Evolutionary conservation across 2,797 vertebrate species (phyloP), one percentile per base, ranked within the genome.

Genomic region (Phoxinus dragarum): DNA sequence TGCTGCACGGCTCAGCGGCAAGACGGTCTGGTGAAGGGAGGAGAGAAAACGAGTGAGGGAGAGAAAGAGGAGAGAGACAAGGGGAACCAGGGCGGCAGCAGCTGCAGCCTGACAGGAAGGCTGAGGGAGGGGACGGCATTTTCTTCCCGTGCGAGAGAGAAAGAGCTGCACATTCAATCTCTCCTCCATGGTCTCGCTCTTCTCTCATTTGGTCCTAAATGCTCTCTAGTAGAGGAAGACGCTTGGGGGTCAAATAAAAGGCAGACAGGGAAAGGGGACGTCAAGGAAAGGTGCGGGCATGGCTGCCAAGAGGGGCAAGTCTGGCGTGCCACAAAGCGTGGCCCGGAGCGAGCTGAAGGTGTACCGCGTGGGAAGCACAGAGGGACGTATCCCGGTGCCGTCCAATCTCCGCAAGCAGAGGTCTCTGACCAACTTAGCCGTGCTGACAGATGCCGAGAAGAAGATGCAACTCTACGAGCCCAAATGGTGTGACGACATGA

Each of bases 381-480:
- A 95, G 66, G 95, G 96, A 52, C 94, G 96, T 64, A 93, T 96
- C 85, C 97, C 96, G 1, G 94, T 97, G 71, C 83, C 95, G 54
- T 96, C 97, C 89, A 97, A 93, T 92, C 97, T 99, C 80, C 97
- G 97, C 91, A 98, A 99, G 90, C 98, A 99, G 93, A 97, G 97
- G 91, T 99, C 98, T 1, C 96, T 99, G 90, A 99, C 97, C 86
- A 99, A 99, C 94, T 96, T 99, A 83, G 97, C 98, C 16, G 97
- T 99, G 80, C 96, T 99, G 89, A 99, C 98, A 1, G 98, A 99
- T 86, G 96, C 97, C 0, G 98, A 99, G 94, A 99, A 99, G 91
- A 99, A 99, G 95, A 94, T 98, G 93, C 98, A 98, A 91, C 97
- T 99, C 11, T 99, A 96, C 40, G 97, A 98, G 90, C 98, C 97